Conservation (phyloP, 2,888 invertebrate genomes). For the Cotesia congregata region DNA sequence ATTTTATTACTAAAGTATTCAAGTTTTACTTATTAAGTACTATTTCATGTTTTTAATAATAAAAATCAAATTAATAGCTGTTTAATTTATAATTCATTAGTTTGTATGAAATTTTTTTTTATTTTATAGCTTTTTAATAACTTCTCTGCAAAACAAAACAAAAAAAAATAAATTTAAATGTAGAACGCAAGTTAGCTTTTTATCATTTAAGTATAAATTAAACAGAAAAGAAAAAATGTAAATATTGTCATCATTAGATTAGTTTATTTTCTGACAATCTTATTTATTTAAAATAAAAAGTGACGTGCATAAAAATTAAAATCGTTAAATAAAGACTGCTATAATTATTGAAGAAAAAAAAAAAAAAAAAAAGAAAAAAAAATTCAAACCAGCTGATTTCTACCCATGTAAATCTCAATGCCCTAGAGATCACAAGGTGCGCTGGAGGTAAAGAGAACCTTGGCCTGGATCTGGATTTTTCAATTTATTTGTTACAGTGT, state of each 20-base stretch:
- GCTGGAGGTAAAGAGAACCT: constrained; percentile 49
- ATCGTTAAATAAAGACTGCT: not conserved
- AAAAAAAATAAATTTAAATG: not conserved
- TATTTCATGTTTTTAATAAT: not conserved
- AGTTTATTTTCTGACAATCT: constrained; percentile 1
- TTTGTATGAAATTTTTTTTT: not conserved
- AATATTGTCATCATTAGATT: not conserved
- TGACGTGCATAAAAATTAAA: not conserved
- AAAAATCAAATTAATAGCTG: no score
- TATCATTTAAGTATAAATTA: not conserved
- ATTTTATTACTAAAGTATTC: not conserved
- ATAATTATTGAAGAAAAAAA: constrained; percentile 2
- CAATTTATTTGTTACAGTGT: constrained; percentile 27
- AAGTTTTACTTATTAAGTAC: not conserved
- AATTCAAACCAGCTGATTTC: constrained; percentile 48
- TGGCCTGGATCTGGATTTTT: constrained; percentile 54
- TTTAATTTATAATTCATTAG: not conserved
- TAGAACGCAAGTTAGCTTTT: not conserved
- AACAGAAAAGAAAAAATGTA: not conserved
- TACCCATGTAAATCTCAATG: constrained; percentile 49
- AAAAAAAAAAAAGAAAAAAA: constrained; percentile 20
- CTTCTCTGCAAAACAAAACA: not conserved
- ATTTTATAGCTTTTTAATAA: not conserved
- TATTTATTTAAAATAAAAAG: not conserved
- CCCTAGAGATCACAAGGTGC: constrained; percentile 38